A percentile compares a stretch with the other conserved stretches of the same genome.
Evolutionary conservation across 1,140 invertebrate species (phyloP).

Genomic region (Brevipalpus yothersi): DNA sequence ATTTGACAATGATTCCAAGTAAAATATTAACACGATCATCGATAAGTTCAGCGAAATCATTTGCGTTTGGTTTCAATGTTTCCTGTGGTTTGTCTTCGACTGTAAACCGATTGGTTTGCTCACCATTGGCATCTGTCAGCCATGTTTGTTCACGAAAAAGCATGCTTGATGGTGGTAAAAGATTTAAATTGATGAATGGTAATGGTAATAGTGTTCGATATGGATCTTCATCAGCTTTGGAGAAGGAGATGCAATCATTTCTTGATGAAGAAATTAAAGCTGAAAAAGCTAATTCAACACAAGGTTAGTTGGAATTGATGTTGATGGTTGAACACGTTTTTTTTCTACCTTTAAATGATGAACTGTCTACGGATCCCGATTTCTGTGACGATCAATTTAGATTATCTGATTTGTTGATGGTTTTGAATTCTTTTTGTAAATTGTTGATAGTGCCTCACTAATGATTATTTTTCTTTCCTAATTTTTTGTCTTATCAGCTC

Average conservation of each 20-base stretch:
- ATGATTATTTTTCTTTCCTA: background rate
- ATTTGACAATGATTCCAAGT: no score
- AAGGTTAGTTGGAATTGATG: background rate
- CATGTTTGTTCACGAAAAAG: no score
- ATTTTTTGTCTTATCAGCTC: background rate
- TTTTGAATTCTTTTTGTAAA: background rate
- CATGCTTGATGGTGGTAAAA: no score
- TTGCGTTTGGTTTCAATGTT: no score
- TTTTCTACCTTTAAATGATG: background rate
- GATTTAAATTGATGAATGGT: no score
- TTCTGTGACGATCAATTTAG: background rate
- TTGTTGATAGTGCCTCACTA: background rate
- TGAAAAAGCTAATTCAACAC: slow-evolving; percentile 41
- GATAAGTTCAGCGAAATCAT: no score
- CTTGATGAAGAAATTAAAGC: slow-evolving; percentile 63
- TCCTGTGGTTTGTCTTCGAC: no score
- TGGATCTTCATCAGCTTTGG: slow-evolving; percentile 16
- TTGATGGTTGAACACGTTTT: background rate
- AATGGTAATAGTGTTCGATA: background rate
- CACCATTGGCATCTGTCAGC: no score
- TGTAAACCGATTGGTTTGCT: no score
- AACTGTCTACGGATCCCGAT: background rate
- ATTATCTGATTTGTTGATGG: background rate
- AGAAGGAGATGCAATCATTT: slow-evolving; percentile 60
- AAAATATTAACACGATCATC: no score